A percentile compares a stretch with the other conserved stretches of the same genome.
phyloP scores from a whole-genome alignment of 2,888 invertebrate genomes.

The Acleris emargana region DNA sequence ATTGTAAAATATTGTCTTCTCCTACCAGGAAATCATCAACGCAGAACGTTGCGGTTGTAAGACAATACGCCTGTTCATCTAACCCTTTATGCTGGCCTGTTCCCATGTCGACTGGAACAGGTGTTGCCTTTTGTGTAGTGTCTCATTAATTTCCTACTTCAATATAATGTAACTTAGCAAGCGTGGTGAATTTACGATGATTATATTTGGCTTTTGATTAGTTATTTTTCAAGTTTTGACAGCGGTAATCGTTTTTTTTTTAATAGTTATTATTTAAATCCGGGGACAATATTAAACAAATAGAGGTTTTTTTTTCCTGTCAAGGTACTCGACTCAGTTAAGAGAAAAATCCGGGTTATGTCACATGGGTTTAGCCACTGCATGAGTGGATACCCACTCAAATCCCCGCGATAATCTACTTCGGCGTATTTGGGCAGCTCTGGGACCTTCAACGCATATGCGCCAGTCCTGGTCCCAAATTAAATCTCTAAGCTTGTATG shows the following conservation, averaged over 20 bases:
- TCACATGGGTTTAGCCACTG: no score
- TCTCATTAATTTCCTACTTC: slow-evolving; percentile 24
- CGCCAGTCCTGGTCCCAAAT: no score
- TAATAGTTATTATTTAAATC: no score
- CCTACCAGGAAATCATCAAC: slow-evolving; percentile 6
- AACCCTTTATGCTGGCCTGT: slow-evolving; percentile 39
- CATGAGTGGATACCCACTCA: no score
- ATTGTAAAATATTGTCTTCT: background rate
- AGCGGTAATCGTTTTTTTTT: background rate
- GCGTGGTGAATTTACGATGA: slow-evolving; percentile 18
- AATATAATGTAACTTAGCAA: background rate
- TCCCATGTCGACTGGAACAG: slow-evolving; percentile 43
- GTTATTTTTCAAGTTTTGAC: background rate
- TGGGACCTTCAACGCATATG: no score
- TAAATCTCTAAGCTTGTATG: no score
- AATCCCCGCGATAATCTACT: no score
- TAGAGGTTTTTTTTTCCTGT: no score
- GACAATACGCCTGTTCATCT: slow-evolving; percentile 35
- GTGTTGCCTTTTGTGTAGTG: slow-evolving; percentile 31
- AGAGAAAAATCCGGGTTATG: no score
- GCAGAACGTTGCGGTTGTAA: slow-evolving; percentile 28
- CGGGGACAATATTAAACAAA: no score
- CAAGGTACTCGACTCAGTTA: no score
- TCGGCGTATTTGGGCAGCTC: no score
- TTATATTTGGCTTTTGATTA: slow-evolving; percentile 1